phyloP scores from a whole-genome alignment of 1,140 invertebrate genomes.

The Platyura marginata region DNA sequence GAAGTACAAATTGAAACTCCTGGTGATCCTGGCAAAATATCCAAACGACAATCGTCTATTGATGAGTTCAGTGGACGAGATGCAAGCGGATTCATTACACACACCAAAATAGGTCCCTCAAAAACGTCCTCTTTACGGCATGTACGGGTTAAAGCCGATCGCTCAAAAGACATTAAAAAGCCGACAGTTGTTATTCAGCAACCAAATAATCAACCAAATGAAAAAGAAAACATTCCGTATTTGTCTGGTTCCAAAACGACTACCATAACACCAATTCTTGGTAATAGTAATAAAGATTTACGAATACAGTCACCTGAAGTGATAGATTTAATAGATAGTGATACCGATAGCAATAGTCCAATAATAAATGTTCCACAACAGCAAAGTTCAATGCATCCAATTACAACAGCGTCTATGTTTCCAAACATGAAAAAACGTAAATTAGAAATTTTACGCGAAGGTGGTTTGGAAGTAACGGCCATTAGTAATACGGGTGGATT shows the following conservation, averaged over 20 bases:
- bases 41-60: neutral
- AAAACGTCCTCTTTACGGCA: slow-evolving; percentile 1
- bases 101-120: neutral
- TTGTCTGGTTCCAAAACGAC: slow-evolving; percentile 1
- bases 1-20: neutral
- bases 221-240: slow-evolving; percentile 33
- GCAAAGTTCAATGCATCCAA: neutral
- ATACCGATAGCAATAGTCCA: slow-evolving; percentile 15
- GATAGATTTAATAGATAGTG: slow-evolving; percentile 32
- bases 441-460: slow-evolving; percentile 49
- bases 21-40: neutral
- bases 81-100: neutral
- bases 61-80: neutral
- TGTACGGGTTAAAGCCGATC: neutral
- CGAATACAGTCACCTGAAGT: slow-evolving; percentile 25
- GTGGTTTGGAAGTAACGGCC: slow-evolving; percentile 50
- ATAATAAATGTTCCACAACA: slow-evolving; percentile 9
- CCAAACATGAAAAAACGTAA: slow-evolving; percentile 42
- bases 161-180: neutral
- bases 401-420: neutral
- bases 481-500: slow-evolving; percentile 24
- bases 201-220: neutral
- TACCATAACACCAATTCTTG: slow-evolving; percentile 1
- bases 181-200: neutral
- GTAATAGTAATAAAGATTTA: slow-evolving; percentile 2